Base-by-base conservation (phyloP, 1,140 invertebrate species). In the Drosophila ambigua region DNA sequence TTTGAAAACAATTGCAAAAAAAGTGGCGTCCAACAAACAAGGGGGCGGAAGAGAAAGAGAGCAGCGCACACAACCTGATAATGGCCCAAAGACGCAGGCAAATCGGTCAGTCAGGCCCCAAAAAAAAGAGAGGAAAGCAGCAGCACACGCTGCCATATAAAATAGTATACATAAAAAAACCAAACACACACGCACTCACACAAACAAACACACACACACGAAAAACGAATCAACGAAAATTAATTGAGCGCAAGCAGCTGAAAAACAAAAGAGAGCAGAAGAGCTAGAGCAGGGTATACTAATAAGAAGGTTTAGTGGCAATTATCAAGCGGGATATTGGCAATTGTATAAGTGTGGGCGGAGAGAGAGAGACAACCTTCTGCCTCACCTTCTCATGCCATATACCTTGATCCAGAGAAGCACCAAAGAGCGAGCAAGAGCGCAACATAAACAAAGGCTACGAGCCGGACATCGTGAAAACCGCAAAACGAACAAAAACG, bases 201-300 rank as follows among this genome's bases (percentile, higher is more conserved):
- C 20, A 45, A 6, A 2, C 57, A 24, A 53, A 43, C 35, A 66
- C 52, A 48, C 31, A 57, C 60, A 24, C 64, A 80, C 74, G 83
- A 82, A 77, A 87, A 87, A 82, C 78, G 81, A 85, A 87, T 81
- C 82, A 85, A 85, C 81, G 83, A 88, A 82, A 85, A 82, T 87
- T 87, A 87, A 87, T 87, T 87, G 82, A 87, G 82, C 82, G 74
- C 78, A 51, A 85, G 78, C 79, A 83, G 78, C 67, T 74, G 63
- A 81, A 66, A 39, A 75, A 65, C 65, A 66, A 79, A 63, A 77
- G 57, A 72, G 66, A 71, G 51, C 57, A 72, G 39, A 64, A 39
- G 35, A 39, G 35, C 28, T 31, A 13, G 35, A 39, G 35, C 35
- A 39, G 13, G 35, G 35, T 39, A 39, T 13, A 39, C 11, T 13